These are phyloP conservation scores for Hylia prasina DNA, from an alignment of 2,113 vertebrate genomes.

Conservation along the genomic window DNA sequence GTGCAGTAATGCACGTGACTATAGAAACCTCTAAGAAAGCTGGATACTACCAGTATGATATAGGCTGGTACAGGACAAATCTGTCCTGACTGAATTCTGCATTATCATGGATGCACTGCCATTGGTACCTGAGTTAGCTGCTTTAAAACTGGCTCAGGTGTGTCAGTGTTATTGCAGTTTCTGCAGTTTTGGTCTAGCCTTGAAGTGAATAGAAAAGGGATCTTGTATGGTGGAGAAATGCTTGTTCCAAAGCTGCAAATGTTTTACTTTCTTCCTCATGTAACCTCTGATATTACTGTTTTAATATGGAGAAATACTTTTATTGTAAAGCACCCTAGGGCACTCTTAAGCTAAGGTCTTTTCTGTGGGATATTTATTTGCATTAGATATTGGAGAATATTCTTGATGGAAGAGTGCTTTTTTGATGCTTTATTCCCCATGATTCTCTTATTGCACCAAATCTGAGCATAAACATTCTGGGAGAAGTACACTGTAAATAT, in stretches of 20 bases:
- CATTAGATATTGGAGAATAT: not conserved
- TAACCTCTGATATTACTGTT: not conserved
- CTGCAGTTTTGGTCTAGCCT: not conserved
- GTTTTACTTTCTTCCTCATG: not conserved
- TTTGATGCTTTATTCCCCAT: not conserved
- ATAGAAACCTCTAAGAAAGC: not conserved
- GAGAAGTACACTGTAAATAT: slow-evolving; percentile 58
- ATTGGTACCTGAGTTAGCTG: not conserved
- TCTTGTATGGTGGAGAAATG: not conserved
- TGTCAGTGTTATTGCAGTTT: not conserved
- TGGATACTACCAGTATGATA: not conserved
- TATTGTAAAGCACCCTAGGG: not conserved
- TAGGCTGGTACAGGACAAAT: not conserved
- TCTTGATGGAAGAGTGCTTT: not conserved
- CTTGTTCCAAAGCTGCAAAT: not conserved
- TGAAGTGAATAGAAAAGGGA: not conserved
- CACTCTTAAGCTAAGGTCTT: not conserved
- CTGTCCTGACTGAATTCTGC: not conserved
- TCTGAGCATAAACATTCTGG: not conserved
- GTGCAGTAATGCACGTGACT: not conserved
- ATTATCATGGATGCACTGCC: not conserved
- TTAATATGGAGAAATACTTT: not conserved
- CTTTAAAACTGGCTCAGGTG: not conserved
- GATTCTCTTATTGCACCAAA: not conserved
- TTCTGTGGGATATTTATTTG: not conserved